These are phyloP conservation scores for Colletes collaris DNA, from an alignment of 2,888 invertebrate genomes.

Conservation along the genomic window DNA sequence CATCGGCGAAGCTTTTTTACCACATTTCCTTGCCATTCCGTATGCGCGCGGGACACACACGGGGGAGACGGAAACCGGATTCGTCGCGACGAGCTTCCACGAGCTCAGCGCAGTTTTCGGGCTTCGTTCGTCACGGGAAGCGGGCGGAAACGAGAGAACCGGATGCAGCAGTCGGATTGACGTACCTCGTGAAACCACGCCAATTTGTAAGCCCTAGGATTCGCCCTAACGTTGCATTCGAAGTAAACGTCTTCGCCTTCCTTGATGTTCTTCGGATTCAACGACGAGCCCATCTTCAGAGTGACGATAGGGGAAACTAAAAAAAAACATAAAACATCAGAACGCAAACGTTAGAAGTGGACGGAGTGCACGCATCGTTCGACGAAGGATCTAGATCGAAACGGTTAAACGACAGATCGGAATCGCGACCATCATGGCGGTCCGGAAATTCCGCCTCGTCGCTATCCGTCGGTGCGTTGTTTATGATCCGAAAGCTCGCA, in stretches of 20 bases:
- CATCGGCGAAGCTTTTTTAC: slow-evolving; percentile 8
- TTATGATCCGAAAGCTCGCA: slow-evolving; percentile 50
- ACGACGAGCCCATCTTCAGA: slow-evolving; percentile 92
- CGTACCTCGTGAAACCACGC: slow-evolving; percentile 94
- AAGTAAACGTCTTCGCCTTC: slow-evolving; percentile 96
- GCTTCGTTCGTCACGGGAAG: no score
- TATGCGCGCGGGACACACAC: neutral
- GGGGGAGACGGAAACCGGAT: neutral
- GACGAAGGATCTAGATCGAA: no score
- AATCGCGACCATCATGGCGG: neutral
- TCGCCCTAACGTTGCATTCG: slow-evolving; percentile 93
- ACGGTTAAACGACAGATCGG: neutral
- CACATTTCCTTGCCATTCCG: neutral
- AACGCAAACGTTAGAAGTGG: neutral
- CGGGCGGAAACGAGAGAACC: neutral
- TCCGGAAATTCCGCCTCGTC: slow-evolving; percentile 29
- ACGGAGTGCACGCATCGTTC: no score
- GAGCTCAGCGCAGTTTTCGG: neutral
- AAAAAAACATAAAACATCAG: slow-evolving; percentile 74
- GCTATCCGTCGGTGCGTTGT: slow-evolving; percentile 40
- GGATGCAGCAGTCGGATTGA: neutral
- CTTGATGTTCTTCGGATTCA: slow-evolving; percentile 93
- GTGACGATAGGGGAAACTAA: slow-evolving; percentile 92
- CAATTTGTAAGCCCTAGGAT: slow-evolving; percentile 92
- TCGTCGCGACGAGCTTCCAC: neutral